A percentile compares a stretch with the other conserved stretches of the same genome.
phyloP scores from a whole-genome alignment of 35 echinoderm and acorn worm species.

The Diadema setosum region DNA sequence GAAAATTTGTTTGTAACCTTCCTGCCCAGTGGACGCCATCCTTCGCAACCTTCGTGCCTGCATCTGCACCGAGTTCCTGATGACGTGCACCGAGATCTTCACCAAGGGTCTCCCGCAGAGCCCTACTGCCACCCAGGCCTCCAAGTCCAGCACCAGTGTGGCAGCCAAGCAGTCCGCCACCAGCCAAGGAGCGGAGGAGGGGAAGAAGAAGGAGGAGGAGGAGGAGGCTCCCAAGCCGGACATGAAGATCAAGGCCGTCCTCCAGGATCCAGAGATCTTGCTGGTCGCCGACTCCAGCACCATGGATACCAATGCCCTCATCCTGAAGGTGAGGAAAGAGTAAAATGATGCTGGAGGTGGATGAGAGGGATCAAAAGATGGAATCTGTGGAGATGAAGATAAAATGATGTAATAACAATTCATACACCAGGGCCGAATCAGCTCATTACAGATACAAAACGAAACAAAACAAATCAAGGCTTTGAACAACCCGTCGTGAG shows the following conservation, averaged over 20 bases:
- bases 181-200: not conserved
- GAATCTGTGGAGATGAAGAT: no score
- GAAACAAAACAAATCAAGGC: no score
- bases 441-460: no score
- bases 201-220: not conserved
- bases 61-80: slow-evolving; percentile 87
- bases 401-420: no score
- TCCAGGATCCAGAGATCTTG: slow-evolving; percentile 87
- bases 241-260: slow-evolving; percentile 61
- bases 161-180: not conserved
- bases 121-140: not conserved
- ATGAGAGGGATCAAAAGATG: no score
- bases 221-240: slow-evolving; percentile 23
- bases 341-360: no score
- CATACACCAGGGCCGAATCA: no score
- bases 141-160: slow-evolving; percentile 12
- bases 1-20: no score
- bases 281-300: slow-evolving; percentile 77
- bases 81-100: slow-evolving; percentile 93
- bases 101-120: slow-evolving; percentile 73
- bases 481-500: no score
- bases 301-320: slow-evolving; percentile 86
- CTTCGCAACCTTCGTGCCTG: slow-evolving; percentile 76
- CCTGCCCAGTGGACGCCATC: slow-evolving; percentile 75
- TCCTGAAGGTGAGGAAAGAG: slow-evolving; percentile 79